Base-by-base conservation (phyloP, 2,888 invertebrate genomes). In the Villa cingulata region DNA sequence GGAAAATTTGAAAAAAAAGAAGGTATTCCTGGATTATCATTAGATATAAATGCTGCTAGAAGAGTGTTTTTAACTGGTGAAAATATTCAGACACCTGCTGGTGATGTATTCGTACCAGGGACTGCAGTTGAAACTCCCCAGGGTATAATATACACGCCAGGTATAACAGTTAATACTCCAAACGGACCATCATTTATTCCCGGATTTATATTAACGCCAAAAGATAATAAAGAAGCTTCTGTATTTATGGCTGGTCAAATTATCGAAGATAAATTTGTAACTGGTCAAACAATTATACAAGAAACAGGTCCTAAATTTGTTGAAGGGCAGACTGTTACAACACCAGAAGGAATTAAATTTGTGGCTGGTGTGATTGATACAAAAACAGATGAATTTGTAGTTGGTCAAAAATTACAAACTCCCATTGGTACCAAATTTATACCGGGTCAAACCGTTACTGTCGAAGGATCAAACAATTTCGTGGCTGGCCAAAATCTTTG, bases 231-330 rank as follows among this genome's bases (percentile, higher is more conserved):
- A 53, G 73, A 74, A 42, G 72, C 73, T 44, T 75, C 80, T 0
- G 74, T 80, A 53, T 86, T 86, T 64, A 70, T 84, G 34, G 80
- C 81, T 27, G 82, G 83, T 1, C 81, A 83, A 68, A 76, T 78
- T 0, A 64, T 83, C 14, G 72, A 75, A 49, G 73, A 76, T 58
- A 71, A 73, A 56, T 81, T 81, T 61, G 66, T 81, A 49, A 77
- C 77, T 55, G 81, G 81, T 7, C 81, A 81, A 65, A 75, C 76
- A 41, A 68, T 77, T 19, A 75, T 75, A 60, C 72, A 70, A 23
- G 74, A 72, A 55, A 74, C 77, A 50, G 75, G 75, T 1, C 63
- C 72, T 0, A 75, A 74, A 54, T 80, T 79, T 56, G 67, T 74
- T 19, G 74, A 76, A 62, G 80, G 80, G 20, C 78, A 79, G 62